These are phyloP conservation scores for Eupithecia pulchellata DNA, from an alignment of 2,888 invertebrate species.

Conservation along the genomic window DNA sequence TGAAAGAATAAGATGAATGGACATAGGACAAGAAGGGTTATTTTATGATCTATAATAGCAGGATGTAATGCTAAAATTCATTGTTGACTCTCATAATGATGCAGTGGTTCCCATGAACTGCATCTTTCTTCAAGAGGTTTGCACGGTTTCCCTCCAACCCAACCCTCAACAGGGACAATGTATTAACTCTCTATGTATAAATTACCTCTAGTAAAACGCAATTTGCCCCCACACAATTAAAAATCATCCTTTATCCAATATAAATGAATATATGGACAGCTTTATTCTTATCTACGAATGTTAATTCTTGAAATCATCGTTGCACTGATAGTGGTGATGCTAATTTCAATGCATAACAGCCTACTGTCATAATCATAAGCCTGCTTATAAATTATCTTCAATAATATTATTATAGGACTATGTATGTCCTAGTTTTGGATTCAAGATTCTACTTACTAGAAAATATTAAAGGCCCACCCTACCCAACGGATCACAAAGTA, in stretches of 20 bases:
- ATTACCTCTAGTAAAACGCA: too few species aligned
- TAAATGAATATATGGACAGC: too few species aligned
- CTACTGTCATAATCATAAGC: background rate
- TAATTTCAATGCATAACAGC: background rate
- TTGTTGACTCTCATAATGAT: slow-evolving; percentile 48
- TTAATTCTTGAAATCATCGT: too few species aligned
- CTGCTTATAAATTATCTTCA: background rate
- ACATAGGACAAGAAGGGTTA: slow-evolving; percentile 52
- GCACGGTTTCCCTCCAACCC: background rate
- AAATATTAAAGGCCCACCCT: too few species aligned
- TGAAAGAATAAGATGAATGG: slow-evolving; percentile 62
- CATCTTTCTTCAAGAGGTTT: background rate
- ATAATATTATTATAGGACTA: background rate
- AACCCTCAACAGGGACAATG: too few species aligned
- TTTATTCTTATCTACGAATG: too few species aligned
- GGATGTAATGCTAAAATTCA: slow-evolving; percentile 45
- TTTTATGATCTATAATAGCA: slow-evolving; percentile 48
- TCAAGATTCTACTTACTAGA: background rate
- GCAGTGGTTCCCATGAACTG: slow-evolving; percentile 36
- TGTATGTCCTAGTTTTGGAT: background rate
- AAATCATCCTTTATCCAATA: too few species aligned
- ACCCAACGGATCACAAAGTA: too few species aligned
- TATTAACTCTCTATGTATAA: too few species aligned
- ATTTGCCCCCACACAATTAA: too few species aligned
- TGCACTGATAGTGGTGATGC: background rate